Evolutionary conservation across 2,888 invertebrate species (phyloP).

Genomic region (Platypus cylindrus): DNA sequence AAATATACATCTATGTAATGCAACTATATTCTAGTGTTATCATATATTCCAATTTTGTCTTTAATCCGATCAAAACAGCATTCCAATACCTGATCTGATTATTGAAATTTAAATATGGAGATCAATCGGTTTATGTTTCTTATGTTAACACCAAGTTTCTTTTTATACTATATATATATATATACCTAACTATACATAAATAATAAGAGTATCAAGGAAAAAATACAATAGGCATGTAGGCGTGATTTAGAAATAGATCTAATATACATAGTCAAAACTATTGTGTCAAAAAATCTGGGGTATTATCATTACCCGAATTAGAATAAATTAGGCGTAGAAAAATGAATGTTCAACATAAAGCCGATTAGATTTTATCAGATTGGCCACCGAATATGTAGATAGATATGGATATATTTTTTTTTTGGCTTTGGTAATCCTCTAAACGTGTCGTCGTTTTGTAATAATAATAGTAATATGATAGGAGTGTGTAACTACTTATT

Average conservation of each 20-base stretch:
- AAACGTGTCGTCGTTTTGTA: too few species aligned
- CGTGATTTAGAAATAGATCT: conserved; percentile 7
- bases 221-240: conserved; percentile 8
- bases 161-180: background rate
- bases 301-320: conserved; percentile 11
- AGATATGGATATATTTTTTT: too few species aligned
- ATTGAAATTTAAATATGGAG: conserved; percentile 8
- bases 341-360: conserved; percentile 3
- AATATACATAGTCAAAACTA: too few species aligned
- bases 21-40: too few species aligned
- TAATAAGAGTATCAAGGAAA: conserved; percentile 2
- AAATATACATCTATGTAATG: too few species aligned
- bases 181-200: background rate
- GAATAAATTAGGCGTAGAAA: conserved; percentile 7
- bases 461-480: too few species aligned
- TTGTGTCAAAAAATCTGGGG: conserved; percentile 10
- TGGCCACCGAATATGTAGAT: too few species aligned
- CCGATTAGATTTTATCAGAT: conserved; percentile 6
- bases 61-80: conserved; percentile 8
- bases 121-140: conserved; percentile 4
- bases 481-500: too few species aligned
- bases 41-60: conserved; percentile 5
- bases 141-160: conserved; percentile 7
- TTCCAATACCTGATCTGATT: conserved; percentile 12
- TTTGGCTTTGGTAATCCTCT: too few species aligned